Conservation (phyloP, 2,888 invertebrate species). For the Uropetala carovei region DNA sequence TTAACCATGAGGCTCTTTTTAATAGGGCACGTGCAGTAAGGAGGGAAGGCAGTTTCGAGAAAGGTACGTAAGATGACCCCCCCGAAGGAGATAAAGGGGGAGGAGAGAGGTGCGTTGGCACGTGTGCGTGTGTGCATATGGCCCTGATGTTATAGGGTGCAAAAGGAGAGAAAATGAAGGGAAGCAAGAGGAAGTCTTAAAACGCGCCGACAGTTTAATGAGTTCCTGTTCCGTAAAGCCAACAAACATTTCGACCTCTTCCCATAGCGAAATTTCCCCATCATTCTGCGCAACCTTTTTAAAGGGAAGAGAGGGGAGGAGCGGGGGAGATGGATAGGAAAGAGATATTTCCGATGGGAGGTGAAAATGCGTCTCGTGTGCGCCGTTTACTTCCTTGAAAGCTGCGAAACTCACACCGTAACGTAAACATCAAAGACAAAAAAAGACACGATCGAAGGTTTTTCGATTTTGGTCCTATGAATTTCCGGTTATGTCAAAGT, state of each 20-base stretch:
- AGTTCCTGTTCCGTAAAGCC: slow-evolving; percentile 32
- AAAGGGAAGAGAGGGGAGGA: not conserved
- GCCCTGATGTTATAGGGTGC: not conserved
- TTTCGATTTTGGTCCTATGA: too few species aligned
- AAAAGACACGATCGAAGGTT: too few species aligned
- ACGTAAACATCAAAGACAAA: too few species aligned
- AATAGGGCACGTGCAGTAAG: not conserved
- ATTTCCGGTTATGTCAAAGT: too few species aligned
- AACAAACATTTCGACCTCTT: slow-evolving; percentile 11
- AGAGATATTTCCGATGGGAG: not conserved
- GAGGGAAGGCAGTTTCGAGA: not conserved
- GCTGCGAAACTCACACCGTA: too few species aligned
- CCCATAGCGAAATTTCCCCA: not conserved
- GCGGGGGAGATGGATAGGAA: not conserved
- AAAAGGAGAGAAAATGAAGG: not conserved
- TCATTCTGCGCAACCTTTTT: not conserved
- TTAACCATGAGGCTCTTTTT: not conserved
- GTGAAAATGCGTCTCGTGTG: not conserved
- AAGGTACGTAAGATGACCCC: not conserved
- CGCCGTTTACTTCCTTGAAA: not conserved
- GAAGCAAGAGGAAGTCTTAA: not conserved
- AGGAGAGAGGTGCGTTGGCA: not conserved
- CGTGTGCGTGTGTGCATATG: not conserved
- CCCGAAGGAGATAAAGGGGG: not conserved
- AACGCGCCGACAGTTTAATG: slow-evolving; percentile 28